Percentiles rank a stretch among this genome's conserved stretches.
These are phyloP conservation scores for Spheniscus humboldti DNA, from an alignment of 2,797 vertebrate genomes.

Conservation along the genomic window DNA sequence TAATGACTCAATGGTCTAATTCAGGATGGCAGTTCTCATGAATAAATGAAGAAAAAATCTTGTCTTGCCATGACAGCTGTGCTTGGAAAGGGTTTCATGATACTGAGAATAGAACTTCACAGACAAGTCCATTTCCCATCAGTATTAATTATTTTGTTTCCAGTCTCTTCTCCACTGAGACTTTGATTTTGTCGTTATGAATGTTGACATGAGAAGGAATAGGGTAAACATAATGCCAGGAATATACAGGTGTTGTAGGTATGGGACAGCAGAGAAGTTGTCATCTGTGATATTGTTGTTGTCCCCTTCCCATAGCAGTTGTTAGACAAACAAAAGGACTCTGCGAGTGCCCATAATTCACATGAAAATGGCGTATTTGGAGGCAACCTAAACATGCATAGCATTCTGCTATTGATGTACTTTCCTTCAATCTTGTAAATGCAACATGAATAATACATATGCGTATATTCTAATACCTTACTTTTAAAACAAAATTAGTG, in stretches of 20 bases:
- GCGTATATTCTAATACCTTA: not conserved
- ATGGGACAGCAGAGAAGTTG: not conserved
- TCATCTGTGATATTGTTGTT: not conserved
- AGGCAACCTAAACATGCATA: not conserved
- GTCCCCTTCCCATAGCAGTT: not conserved
- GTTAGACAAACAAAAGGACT: not conserved
- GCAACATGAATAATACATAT: not conserved
- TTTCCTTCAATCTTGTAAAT: not conserved
- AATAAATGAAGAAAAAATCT: constrained; percentile 40
- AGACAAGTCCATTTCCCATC: constrained; percentile 40
- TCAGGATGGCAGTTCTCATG: constrained; percentile 33
- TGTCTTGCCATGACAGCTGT: constrained; percentile 21
- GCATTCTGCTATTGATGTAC: not conserved
- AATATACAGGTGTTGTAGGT: not conserved
- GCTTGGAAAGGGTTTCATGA: constrained; percentile 24
- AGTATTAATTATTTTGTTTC: constrained; percentile 48
- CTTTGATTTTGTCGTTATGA: not conserved
- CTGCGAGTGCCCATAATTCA: not conserved
- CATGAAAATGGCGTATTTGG: not conserved
- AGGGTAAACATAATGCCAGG: not conserved
- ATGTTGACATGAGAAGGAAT: not conserved
- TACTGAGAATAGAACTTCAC: constrained; percentile 35
- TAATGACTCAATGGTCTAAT: not conserved
- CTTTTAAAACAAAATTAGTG: not conserved
- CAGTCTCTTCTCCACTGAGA: not conserved